phyloP scores from a whole-genome alignment of 2,888 invertebrate species.

The Erebia ligea region DNA sequence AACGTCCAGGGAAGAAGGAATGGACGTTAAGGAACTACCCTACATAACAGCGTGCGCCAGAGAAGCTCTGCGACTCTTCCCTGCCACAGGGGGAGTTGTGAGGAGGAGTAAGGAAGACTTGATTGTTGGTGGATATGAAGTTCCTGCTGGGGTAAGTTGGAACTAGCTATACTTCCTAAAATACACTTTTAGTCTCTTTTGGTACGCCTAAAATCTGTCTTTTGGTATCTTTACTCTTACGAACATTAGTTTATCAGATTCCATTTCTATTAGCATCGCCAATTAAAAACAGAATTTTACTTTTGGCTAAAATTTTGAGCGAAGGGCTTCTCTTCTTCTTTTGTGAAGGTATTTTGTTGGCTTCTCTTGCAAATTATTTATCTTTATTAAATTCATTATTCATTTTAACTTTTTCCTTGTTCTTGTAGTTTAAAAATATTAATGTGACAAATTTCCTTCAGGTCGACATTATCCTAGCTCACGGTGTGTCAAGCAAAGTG shows the following conservation, averaged over 20 bases:
- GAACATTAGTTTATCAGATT: too few species aligned
- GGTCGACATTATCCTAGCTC: slow-evolving; percentile 77
- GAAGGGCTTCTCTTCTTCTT: too few species aligned
- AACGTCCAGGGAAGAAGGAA: slow-evolving; percentile 60
- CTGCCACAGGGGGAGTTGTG: slow-evolving; percentile 72
- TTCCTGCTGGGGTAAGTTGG: slow-evolving; percentile 70
- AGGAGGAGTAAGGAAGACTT: slow-evolving; percentile 60
- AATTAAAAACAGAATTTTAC: too few species aligned
- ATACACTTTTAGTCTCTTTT: neutral
- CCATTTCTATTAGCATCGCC: too few species aligned
- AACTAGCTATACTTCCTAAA: neutral
- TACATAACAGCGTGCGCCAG: slow-evolving; percentile 64
- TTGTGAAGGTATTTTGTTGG: too few species aligned
- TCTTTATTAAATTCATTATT: too few species aligned
- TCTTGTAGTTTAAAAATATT: neutral
- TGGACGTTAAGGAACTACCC: slow-evolving; percentile 53
- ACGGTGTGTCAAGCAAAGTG: slow-evolving; percentile 68
- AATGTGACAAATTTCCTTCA: slow-evolving; percentile 39
- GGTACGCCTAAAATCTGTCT: neutral
- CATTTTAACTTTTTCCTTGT: too few species aligned
- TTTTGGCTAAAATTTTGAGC: too few species aligned
- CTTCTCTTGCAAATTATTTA: too few species aligned
- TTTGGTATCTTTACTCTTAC: too few species aligned
- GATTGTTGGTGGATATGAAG: slow-evolving; percentile 65
- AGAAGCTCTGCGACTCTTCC: slow-evolving; percentile 71